A percentile compares a stretch with the other conserved stretches of the same genome.
phyloP scores from a whole-genome alignment of 2,113 vertebrate species.

The Sitta europaea region DNA sequence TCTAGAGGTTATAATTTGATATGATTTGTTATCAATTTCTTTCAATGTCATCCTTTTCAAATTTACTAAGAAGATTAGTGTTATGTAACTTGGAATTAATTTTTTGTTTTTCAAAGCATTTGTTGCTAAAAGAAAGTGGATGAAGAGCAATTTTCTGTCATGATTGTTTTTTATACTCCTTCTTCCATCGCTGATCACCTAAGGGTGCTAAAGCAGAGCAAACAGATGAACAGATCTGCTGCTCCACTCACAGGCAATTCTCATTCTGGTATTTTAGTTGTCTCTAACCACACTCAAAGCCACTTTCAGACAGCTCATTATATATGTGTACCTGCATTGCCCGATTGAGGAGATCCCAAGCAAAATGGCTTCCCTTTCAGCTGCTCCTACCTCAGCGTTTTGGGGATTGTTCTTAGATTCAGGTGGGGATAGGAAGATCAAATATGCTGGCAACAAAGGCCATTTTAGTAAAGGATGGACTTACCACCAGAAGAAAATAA shows the following conservation, averaged over 20 bases:
- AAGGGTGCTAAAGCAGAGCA: background rate
- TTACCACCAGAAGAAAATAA: background rate
- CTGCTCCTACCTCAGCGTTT: background rate
- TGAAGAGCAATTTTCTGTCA: background rate
- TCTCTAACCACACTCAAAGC: background rate
- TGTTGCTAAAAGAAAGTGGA: background rate
- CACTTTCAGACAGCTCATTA: background rate
- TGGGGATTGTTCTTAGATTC: background rate
- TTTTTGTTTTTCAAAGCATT: background rate
- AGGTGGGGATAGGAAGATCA: background rate
- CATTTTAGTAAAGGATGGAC: background rate
- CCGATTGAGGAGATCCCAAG: background rate
- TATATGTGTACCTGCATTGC: background rate
- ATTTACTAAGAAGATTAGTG: background rate
- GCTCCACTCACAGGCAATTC: fast-evolving
- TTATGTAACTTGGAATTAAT: background rate
- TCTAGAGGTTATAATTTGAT: background rate
- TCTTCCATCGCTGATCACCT: background rate
- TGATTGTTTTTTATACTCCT: background rate
- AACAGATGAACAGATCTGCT: background rate
- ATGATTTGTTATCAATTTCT: background rate
- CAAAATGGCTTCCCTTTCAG: background rate
- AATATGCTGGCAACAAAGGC: background rate
- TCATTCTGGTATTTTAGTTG: background rate
- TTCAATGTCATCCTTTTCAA: background rate